phyloP scores from a whole-genome alignment of 2,113 vertebrate genomes.

The Ellobius talpinus region DNA sequence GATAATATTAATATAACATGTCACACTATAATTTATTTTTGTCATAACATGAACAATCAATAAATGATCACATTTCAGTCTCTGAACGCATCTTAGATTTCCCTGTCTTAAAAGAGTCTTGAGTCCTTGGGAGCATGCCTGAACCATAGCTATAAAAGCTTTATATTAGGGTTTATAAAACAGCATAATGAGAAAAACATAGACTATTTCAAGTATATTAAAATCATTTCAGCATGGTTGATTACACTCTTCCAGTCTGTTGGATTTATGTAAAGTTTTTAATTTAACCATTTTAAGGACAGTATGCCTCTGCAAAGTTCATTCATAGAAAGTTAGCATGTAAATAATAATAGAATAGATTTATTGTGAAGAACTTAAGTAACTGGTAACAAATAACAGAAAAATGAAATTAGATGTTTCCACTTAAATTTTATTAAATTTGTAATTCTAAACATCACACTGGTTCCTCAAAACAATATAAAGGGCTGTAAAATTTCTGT shows the following conservation, averaged over 20 bases:
- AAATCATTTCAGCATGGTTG: slow-evolving; percentile 60
- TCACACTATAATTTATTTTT: slow-evolving; percentile 54
- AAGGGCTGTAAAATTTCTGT: not conserved
- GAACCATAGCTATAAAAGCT: slow-evolving; percentile 22
- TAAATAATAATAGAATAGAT: slow-evolving; percentile 25
- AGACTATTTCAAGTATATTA: slow-evolving; percentile 50
- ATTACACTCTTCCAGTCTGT: slow-evolving; percentile 47
- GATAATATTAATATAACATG: slow-evolving; percentile 1
- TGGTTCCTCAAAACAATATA: slow-evolving; percentile 38
- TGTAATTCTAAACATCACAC: slow-evolving; percentile 38
- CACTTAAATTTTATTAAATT: slow-evolving; percentile 1
- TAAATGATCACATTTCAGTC: slow-evolving; percentile 45
- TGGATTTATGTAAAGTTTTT: slow-evolving; percentile 59
- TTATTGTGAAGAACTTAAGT: not conserved
- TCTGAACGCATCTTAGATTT: not conserved
- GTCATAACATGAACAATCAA: not conserved
- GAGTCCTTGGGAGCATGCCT: not conserved
- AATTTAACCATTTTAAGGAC: slow-evolving; percentile 45
- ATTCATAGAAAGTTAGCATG: slow-evolving; percentile 60
- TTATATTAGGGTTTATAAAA: slow-evolving; percentile 55
- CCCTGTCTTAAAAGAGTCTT: slow-evolving; percentile 18
- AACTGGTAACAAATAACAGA: slow-evolving; percentile 20
- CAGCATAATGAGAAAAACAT: slow-evolving; percentile 66
- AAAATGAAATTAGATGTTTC: not conserved
- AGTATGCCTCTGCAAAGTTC: not conserved